Evolutionary conservation across 2,797 vertebrate species (phyloP).

Genomic region (Caiman crocodilus): DNA sequence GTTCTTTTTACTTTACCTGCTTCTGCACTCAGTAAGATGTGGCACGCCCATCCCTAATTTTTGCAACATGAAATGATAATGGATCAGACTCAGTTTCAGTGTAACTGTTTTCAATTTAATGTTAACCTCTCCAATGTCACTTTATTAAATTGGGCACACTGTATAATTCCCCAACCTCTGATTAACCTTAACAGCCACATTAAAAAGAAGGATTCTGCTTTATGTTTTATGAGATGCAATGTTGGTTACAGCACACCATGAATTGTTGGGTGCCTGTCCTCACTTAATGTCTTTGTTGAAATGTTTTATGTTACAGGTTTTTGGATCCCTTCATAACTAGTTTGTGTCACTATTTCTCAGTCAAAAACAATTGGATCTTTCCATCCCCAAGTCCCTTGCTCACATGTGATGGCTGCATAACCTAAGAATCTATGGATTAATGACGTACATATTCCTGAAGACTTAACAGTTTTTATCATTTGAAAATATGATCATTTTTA

Average conservation of each 20-base stretch:
- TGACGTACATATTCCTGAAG: neutral
- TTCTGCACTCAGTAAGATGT: neutral
- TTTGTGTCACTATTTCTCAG: slow-evolving; percentile 35
- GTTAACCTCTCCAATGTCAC: slow-evolving; percentile 22
- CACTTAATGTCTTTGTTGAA: neutral
- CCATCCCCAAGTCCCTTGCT: neutral
- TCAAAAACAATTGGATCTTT: neutral
- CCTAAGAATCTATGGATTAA: neutral
- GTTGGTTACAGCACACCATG: slow-evolving; percentile 17
- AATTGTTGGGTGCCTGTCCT: slow-evolving; percentile 44
- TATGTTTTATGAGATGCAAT: slow-evolving; percentile 27
- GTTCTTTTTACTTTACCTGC: neutral
- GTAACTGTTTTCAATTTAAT: slow-evolving; percentile 14
- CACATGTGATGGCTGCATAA: neutral
- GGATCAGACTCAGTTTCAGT: slow-evolving; percentile 14
- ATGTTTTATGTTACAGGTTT: slow-evolving; percentile 28
- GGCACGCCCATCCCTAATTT: neutral
- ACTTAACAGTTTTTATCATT: slow-evolving; percentile 12
- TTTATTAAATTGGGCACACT: slow-evolving; percentile 14
- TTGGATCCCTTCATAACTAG: neutral
- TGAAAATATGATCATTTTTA: neutral
- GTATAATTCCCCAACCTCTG: slow-evolving; percentile 39
- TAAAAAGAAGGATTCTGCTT: slow-evolving; percentile 33
- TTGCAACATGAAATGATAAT: neutral
- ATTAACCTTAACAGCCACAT: slow-evolving; percentile 35